Conservation (phyloP, 2,113 vertebrate species). For the Odocoileus virginianus region DNA sequence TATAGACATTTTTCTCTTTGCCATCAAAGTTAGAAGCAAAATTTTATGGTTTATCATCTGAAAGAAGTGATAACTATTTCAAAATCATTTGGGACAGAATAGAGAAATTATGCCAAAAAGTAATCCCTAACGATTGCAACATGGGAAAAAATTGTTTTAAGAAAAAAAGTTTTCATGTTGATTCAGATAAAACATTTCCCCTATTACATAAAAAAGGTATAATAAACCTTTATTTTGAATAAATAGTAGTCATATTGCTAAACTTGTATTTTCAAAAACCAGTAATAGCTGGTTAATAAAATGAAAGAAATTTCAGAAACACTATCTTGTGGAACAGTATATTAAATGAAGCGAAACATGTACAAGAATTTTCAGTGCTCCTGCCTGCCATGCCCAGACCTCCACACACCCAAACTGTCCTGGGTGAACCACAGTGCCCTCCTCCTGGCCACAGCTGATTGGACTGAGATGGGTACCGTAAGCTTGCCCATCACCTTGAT, state of each 20-base stretch:
- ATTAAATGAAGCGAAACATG: neutral
- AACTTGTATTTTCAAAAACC: neutral
- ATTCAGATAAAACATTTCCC: constrained; percentile 9
- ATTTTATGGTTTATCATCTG: constrained; percentile 39
- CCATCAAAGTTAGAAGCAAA: constrained; percentile 37
- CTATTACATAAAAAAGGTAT: neutral
- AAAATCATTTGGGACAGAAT: constrained; percentile 55
- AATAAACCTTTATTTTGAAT: constrained; percentile 17
- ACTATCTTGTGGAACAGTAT: neutral
- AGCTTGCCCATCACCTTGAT: neutral
- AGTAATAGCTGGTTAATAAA: neutral
- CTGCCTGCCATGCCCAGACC: neutral
- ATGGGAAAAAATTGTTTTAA: constrained; percentile 1
- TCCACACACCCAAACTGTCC: neutral
- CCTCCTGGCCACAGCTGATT: neutral
- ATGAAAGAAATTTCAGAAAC: neutral
- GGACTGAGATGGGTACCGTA: neutral
- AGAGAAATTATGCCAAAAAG: constrained; percentile 52
- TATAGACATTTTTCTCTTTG: constrained; percentile 34
- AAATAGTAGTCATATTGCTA: neutral
- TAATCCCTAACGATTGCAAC: constrained; percentile 38
- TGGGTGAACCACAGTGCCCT: neutral
- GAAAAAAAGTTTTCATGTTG: neutral
- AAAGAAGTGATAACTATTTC: constrained; percentile 56
- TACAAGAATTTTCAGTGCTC: neutral